Conservation (phyloP, 2,113 vertebrate species). For the Clarias magur region DNA sequence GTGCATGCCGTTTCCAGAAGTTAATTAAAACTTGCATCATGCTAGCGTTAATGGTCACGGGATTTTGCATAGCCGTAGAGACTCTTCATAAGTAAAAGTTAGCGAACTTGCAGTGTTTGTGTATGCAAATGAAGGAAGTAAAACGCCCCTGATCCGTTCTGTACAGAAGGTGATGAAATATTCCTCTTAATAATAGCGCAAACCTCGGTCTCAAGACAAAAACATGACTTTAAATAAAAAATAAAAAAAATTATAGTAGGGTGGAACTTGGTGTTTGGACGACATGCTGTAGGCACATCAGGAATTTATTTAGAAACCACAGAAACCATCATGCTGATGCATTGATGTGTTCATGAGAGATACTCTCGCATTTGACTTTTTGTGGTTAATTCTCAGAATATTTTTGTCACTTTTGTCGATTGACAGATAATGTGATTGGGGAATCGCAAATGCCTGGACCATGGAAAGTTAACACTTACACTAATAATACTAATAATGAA, state of each 20-base stretch:
- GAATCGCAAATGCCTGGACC: neutral
- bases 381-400: conserved; percentile 7
- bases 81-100: conserved; percentile 4
- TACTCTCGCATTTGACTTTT: neutral
- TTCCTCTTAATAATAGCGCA: conserved; percentile 32
- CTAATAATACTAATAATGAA: neutral
- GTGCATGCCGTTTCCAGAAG: neutral
- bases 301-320: conserved; percentile 33
- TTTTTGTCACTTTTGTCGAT: neutral
- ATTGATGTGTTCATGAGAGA: conserved; percentile 35
- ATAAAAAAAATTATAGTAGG: conserved; percentile 29
- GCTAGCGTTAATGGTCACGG: neutral
- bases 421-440: neutral
- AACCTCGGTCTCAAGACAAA: conserved; percentile 15
- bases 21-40: neutral
- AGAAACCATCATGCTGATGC: conserved; percentile 24
- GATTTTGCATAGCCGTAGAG: neutral
- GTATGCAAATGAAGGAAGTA: conserved; percentile 27
- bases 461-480: neutral
- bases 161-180: conserved; percentile 27
- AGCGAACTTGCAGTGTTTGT: conserved; percentile 4
- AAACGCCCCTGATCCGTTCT: conserved; percentile 13
- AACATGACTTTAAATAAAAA: neutral
- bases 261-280: conserved; percentile 22
- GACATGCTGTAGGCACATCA: neutral